Base-by-base conservation (phyloP, 2,888 invertebrate species). In the Apomyelois bistriatella region DNA sequence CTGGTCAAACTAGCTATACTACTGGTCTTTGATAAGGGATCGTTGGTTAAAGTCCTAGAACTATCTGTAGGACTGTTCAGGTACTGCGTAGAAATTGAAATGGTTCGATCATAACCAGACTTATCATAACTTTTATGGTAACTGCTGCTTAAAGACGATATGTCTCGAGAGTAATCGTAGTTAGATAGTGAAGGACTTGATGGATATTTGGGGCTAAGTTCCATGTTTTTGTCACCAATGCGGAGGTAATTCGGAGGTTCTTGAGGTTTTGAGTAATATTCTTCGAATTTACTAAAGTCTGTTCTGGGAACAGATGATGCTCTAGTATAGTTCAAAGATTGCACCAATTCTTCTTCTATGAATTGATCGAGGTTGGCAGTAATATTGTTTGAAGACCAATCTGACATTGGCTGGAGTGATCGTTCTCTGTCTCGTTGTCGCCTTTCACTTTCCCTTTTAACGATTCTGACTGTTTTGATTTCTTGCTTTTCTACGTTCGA, bases 381-480 rank as follows among this genome's bases (percentile, higher is more conserved):
- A 12, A 87, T 76, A 50, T 80, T 83, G 59, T 77, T 83, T 4
- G 74, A 66, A 0, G 86, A 76, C 90, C 90, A 91, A 54, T 91
- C 91, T 0, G 85, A 74, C 76, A 90, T 82, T 0, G 91, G 91
- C 58, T 91, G 91, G 0, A 91, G 68, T 0, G 90, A 90, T 46
- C 95, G 93, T 67, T 96, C 96, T 46, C 96, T 91, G 68, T 96
- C 96, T 47, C 96, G 90, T 72, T 96, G 96, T 0, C 97, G 91
- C 51, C 97, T 92, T 77, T 97, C 97, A 16, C 97, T 96, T 76
- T 97, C 97, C 10, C 97, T 91, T 84, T 98, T 98, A 0, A 98
- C 97, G 68, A 98, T 97, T 55, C 98, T 92, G 13, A 98, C 98
- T 0, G 98, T 98, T 91, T 97, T 97, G 55, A 96, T 96, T 84